Percentiles rank a stretch among this genome's conserved stretches.
phyloP scores from a whole-genome alignment of 2,888 invertebrate species.

The Plutella xylostella region DNA sequence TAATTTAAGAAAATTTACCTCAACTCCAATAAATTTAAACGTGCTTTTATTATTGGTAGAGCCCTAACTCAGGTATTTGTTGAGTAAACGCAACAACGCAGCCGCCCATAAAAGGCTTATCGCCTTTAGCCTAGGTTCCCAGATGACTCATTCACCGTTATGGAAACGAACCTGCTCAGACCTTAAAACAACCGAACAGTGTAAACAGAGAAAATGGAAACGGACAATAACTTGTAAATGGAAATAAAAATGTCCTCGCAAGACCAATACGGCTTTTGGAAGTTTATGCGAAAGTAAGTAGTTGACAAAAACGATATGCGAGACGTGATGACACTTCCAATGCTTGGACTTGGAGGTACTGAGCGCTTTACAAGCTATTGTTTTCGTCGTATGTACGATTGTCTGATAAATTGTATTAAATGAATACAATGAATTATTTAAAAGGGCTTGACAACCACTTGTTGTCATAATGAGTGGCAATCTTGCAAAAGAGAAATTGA shows the following conservation, averaged over 20 bases:
- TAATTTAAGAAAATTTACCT: too few species aligned
- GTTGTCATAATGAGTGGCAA: too few species aligned
- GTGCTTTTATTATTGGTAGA: too few species aligned
- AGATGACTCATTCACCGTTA: too few species aligned
- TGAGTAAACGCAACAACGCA: conserved; percentile 24
- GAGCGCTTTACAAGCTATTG: not conserved
- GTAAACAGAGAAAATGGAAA: conserved; percentile 3
- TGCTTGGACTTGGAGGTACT: not conserved
- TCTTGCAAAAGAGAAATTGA: too few species aligned
- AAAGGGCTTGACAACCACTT: conserved; percentile 1
- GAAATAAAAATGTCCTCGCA: conserved; percentile 22
- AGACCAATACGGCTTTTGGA: conserved; percentile 31
- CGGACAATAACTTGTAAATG: conserved; percentile 26
- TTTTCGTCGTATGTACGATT: not conserved
- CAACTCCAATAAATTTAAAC: too few species aligned
- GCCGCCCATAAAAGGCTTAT: too few species aligned
- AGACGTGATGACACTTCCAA: not conserved
- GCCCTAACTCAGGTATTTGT: conserved; percentile 37
- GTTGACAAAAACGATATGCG: not conserved
- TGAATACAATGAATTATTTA: not conserved
- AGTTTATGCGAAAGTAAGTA: conserved; percentile 21
- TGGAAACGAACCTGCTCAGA: conserved; percentile 26
- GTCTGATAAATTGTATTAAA: not conserved
- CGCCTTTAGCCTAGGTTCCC: too few species aligned
- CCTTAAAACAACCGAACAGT: conserved; percentile 8